Evolutionary conservation across 30 jellyfish, hydroid and myxozoan genomes (phyloP).

Genomic region (Haliclystus octoradiatus): DNA sequence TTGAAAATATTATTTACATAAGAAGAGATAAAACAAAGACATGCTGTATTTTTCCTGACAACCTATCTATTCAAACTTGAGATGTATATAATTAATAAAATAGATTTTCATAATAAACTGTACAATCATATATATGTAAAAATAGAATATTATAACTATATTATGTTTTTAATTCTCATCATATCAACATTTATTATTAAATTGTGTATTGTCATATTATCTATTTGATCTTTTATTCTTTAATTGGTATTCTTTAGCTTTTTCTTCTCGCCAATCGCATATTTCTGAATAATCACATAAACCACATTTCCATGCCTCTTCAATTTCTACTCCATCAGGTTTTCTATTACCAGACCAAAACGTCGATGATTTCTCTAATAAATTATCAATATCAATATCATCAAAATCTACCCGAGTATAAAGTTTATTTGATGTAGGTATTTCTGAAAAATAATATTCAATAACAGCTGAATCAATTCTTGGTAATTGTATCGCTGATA

Average conservation of each 20-base stretch:
- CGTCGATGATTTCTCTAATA: background rate
- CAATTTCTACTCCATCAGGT: conserved; percentile 51
- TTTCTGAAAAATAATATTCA: conserved; percentile 34
- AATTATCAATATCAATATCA: conserved; percentile 4
- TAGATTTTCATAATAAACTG: too few relatives aligned
- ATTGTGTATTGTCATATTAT: too few relatives aligned
- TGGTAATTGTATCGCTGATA: conserved; percentile 6
- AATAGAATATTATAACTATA: too few relatives aligned
- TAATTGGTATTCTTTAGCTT: conserved; percentile 3
- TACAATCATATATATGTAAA: too few relatives aligned
- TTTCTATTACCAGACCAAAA: conserved; percentile 16
- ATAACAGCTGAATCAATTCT: conserved; percentile 11
- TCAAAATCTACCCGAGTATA: conserved; percentile 2
- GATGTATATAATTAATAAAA: too few relatives aligned
- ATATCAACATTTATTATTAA: too few relatives aligned
- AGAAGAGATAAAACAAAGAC: too few relatives aligned
- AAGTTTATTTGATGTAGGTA: background rate
- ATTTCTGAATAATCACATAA: conserved; percentile 31
- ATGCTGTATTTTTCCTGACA: too few relatives aligned
- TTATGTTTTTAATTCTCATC: too few relatives aligned
- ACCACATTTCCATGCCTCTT: conserved; percentile 51
- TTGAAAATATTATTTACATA: too few relatives aligned
- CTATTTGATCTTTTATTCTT: too few relatives aligned
- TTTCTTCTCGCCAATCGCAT: conserved; percentile 31
- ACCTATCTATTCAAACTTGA: too few relatives aligned